phyloP scores from a whole-genome alignment of 1,140 invertebrate genomes.

The Mactra quadrangularis region DNA sequence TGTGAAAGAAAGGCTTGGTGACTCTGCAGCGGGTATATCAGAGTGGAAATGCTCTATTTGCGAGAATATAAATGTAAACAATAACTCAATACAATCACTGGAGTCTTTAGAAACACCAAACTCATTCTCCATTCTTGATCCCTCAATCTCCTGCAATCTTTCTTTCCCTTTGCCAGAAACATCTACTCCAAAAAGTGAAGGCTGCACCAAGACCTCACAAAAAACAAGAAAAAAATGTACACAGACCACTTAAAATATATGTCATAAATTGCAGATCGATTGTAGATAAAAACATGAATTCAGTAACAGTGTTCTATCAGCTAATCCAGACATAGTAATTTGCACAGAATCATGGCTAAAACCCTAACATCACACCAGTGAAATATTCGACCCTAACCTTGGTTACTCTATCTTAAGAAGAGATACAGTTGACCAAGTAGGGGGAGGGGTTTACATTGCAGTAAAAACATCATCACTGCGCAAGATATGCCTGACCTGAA shows the following conservation, averaged over 20 bases:
- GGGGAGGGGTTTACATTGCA: too few relatives aligned
- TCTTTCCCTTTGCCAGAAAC: neutral
- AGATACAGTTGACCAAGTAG: too few relatives aligned
- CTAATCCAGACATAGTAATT: too few relatives aligned
- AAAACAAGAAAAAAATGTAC: too few relatives aligned
- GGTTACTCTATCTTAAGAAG: too few relatives aligned
- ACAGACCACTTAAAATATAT: conserved; percentile 5
- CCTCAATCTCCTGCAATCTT: neutral
- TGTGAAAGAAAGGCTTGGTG: conserved; percentile 27
- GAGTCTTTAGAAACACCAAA: conserved; percentile 1
- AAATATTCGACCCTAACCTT: too few relatives aligned
- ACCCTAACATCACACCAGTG: too few relatives aligned
- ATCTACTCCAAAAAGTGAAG: conserved; percentile 3
- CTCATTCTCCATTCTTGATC: neutral
- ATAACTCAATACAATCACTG: neutral
- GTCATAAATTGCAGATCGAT: too few relatives aligned
- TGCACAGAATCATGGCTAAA: neutral
- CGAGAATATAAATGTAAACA: conserved; percentile 36
- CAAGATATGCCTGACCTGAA: neutral
- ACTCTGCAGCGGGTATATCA: conserved; percentile 8
- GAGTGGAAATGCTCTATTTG: conserved; percentile 24
- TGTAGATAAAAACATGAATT: conserved; percentile 17
- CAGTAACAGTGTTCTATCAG: neutral
- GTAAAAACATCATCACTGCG: neutral
- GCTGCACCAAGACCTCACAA: too few relatives aligned